Evolutionary conservation across 2,797 vertebrate species (phyloP).

Genomic region (Triplophysa bombifrons): DNA sequence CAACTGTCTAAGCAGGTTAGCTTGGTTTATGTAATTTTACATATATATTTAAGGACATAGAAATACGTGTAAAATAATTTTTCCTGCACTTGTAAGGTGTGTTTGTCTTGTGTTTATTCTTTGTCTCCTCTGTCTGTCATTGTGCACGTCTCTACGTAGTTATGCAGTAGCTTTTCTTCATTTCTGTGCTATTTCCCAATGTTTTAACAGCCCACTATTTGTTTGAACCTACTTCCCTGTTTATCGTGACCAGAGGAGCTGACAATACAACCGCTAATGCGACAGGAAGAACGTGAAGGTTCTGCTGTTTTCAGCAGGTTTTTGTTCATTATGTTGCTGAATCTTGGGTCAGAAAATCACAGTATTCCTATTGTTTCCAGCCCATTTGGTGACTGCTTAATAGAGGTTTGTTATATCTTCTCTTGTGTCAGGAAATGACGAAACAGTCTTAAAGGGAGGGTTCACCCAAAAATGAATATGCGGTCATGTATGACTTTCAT

Average conservation of each 20-base stretch:
- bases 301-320: conserved; percentile 42
- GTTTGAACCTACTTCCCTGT: conserved; percentile 23
- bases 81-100: too few relatives aligned
- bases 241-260: conserved; percentile 27
- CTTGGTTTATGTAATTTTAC: background rate
- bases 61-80: background rate
- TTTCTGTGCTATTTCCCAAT: background rate
- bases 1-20: background rate
- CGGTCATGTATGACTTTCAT: too few relatives aligned
- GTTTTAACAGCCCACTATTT: conserved; percentile 14
- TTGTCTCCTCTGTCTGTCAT: background rate
- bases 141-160: background rate
- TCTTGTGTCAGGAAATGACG: background rate
- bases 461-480: too few relatives aligned
- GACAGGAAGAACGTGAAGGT: conserved; percentile 32
- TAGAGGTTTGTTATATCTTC: background rate
- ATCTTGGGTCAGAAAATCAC: background rate
- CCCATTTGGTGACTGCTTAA: background rate
- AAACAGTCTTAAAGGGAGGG: background rate
- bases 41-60: background rate
- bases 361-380: background rate
- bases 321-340: conserved; percentile 28
- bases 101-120: background rate
- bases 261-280: conserved; percentile 23
- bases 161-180: conserved; percentile 9